Evolutionary conservation across 2,888 invertebrate species (phyloP), one percentile per base, ranked within the genome.

Genomic region (Caenorhabditis sp.): DNA sequence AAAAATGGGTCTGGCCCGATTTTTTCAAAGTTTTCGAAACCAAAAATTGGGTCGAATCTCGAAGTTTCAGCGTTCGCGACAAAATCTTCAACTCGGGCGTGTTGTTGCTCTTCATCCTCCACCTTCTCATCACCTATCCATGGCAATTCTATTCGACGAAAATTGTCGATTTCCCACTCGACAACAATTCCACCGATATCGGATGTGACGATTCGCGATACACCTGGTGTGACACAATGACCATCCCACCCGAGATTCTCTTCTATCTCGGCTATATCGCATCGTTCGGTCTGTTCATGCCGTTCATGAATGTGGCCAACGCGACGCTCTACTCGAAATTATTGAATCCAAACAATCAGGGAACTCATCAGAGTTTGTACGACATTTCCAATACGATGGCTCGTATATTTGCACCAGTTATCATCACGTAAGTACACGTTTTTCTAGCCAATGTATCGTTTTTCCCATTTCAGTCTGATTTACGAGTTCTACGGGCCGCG

Each of bases 381-480:
- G 73, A 73, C 31, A 73, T 73, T 49, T 73, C 73, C 0, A 68
- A 68, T 59, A 73, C 73, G 1, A 66, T 55, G 19, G 68, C 73
- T 26, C 36, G 73, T 49, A 73, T 73, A 8, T 65, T 68, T 10
- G 73, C 73, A 12, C 73, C 73, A 2, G 51, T 68, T 55, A 23
- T 73, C 2, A 65, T 73, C 14, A 68, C 65, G 68, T 68, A 55
- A 62, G 64, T 57, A 54, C 31, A 31, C 31, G 4, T 4, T 6
- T 31, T 31, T 10, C 4, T 31, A 6, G 31, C 10, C 4, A 10
- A 4, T 31, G 31, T 6, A 31, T 10, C 4, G 10, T 31, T 31
- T 31, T 10, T 10, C 4, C 31, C 10, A 6, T 31, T 31, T 31
- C 31, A 31, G 31, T 6, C 31, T 31, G 50, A 64, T 72, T 53